phyloP scores from a whole-genome alignment of 2,888 invertebrate species.

The Halictus ligatus region DNA sequence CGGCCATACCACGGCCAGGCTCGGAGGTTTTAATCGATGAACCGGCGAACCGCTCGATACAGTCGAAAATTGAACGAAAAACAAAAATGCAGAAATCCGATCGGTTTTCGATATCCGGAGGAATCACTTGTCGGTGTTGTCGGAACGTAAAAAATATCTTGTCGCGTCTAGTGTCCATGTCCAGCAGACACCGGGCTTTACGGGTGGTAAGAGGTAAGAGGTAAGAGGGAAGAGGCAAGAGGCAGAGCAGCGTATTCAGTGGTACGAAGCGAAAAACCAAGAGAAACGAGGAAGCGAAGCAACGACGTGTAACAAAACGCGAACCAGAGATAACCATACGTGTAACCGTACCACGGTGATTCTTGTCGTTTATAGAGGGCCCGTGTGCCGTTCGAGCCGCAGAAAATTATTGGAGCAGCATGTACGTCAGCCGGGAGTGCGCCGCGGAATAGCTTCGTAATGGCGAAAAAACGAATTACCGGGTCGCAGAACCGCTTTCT shows the following conservation, averaged over 20 bases:
- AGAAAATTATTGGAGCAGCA: background rate
- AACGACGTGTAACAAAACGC: constrained; percentile 15
- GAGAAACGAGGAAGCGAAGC: constrained; percentile 14
- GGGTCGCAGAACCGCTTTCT: background rate
- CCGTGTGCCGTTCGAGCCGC: background rate
- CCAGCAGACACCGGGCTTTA: background rate
- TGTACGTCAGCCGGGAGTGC: background rate
- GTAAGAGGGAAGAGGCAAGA: background rate
- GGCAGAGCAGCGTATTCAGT: background rate
- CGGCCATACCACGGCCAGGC: background rate
- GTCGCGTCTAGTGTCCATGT: background rate
- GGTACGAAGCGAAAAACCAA: constrained; percentile 4
- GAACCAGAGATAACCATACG: background rate
- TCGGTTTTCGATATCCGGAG: background rate
- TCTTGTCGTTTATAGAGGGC: background rate
- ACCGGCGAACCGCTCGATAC: too few relatives aligned
- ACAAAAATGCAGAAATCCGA: background rate
- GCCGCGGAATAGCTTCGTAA: background rate
- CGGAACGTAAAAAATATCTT: background rate
- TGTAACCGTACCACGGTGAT: background rate
- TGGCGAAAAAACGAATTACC: background rate
- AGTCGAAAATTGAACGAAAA: background rate
- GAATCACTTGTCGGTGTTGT: background rate
- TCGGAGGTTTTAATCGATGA: background rate
- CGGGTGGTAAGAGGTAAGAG: background rate